Evolutionary conservation across 92 coral and sea anemone genomes (phyloP), one percentile per base, ranked within the genome.

Genomic region (Actinostola sp.): DNA sequence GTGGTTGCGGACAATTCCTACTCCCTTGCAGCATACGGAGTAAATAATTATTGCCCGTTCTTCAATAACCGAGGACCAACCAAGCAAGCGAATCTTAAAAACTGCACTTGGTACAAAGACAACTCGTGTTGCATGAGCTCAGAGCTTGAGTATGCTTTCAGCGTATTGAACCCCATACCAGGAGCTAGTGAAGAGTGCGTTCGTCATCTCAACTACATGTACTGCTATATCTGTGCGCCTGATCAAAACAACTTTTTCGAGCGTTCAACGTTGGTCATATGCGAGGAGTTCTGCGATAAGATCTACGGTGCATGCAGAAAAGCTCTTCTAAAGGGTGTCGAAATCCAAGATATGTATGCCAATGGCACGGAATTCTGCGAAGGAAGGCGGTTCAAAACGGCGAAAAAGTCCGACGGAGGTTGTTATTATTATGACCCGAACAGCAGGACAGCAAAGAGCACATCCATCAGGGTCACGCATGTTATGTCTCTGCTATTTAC

Each of bases 201-300:
- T 8, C 62, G 44, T 32, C 56, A 95, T 44, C 81, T 88, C 50
- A 92, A 86, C 67, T 95, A 91, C 53, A 61, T 95, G 46, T 92
- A 92, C 71, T 95, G 99, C 73, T 95, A 88, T 73, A 87, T 95
- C 28, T 95, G 99, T 72, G 99, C 97, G 11, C 99, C 99, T 44
- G 75, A 92, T 70, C 99, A 95, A 77, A 92, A 88, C 78, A 77
- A 87, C 8, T 95, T 95, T 67, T 88, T 92, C 75, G 61, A 60
- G 53, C 83, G 85, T 19, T 87, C 83, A 13, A 91, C 90, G 15
- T 55, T 95, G 48, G 88, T 93, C 8, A 89, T 95, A 3, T 95
- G 99, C 70, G 92, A 88, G 42, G 95, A 88, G 45, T 95, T 95
- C 70, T 95, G 99, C 61, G 85, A 88, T 71, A 56, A 69, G 1